These are phyloP conservation scores for Syrmaticus mikado DNA, from an alignment of 2,113 vertebrate species.

Conservation along the genomic window DNA sequence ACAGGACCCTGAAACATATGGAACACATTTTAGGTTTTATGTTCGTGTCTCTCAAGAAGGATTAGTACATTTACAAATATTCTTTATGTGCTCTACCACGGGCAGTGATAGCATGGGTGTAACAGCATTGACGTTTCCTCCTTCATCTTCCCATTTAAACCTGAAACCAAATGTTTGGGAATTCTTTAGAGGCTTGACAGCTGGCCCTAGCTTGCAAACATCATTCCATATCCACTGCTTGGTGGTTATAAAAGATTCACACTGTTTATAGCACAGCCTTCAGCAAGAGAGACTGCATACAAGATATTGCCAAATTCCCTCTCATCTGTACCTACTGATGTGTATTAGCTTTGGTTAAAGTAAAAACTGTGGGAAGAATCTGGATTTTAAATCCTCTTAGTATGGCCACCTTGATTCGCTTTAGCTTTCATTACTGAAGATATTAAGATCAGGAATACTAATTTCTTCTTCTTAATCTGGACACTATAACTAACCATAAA, in stretches of 20 bases:
- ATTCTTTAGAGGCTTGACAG: conserved; percentile 72
- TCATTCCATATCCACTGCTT: conserved; percentile 68
- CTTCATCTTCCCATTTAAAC: conserved; percentile 35
- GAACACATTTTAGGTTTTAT: conserved; percentile 77
- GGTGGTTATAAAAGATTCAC: conserved; percentile 71
- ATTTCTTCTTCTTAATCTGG: not conserved
- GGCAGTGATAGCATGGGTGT: not conserved
- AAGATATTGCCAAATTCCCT: conserved; percentile 60
- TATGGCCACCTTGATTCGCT: conserved; percentile 51
- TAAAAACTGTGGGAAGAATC: conserved; percentile 55
- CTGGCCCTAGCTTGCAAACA: conserved; percentile 65
- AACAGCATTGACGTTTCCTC: not conserved
- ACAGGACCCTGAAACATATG: conserved; percentile 79
- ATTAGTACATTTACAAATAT: conserved; percentile 76
- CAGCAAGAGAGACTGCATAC: conserved; percentile 60
- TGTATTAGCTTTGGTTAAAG: conserved; percentile 51
- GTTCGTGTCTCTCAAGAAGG: conserved; percentile 75
- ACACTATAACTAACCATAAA: not conserved
- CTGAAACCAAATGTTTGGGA: conserved; percentile 52
- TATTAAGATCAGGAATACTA: conserved; percentile 28
- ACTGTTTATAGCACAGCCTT: conserved; percentile 38
- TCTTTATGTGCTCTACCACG: conserved; percentile 43
- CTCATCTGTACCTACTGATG: conserved; percentile 32
- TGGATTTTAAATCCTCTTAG: conserved; percentile 68
- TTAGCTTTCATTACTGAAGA: conserved; percentile 27